Evolutionary conservation across 2,888 invertebrate genomes (phyloP), one percentile per base, ranked within the genome.

Genomic region (Meandrusa payeni): DNA sequence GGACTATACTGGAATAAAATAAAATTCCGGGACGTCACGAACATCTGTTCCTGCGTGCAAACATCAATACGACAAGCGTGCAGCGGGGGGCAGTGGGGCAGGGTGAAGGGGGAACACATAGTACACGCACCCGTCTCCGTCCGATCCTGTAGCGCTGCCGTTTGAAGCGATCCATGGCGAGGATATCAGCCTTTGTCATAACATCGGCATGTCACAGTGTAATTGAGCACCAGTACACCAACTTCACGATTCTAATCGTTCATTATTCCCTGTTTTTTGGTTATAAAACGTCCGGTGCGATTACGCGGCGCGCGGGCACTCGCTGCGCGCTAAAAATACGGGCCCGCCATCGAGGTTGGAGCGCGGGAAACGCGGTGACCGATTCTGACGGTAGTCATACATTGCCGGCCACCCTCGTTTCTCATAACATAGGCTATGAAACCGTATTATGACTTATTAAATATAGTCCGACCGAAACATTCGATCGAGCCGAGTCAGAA

Each of bases 241-340:
- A 26, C 9, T 37, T 34, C 50, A 52, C 50, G 20, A 50, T 42
- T 57, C 53, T 55, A 51, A 50, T 52, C 48, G 48, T 54, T 47
- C 52, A 48, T 49, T 38, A 52, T 54, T 48, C 13, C 43, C 23
- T 41, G 36, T 48, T 50, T 59, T 59, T 60, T 56, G 51, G 57
- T 54, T 55, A 48, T 53, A 55, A 53, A 52, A 56, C 48, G 54
- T 49, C 50, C 37, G 39, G 22, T 10, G 33, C 41, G 51, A 54
- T 61, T 56, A 59, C 59, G 54, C 51, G 50, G 55, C 61, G 66
- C 64, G 62, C 67, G 74, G 65, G 63, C 70, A 63, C 54, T 62
- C 64, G 79, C 76, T 76, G 61, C 55, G 64, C 53, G 72, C 83
- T 83, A 83, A 76, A 85, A 82, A 85, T 85, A 83, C 63, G 59